A percentile compares a stretch with the other conserved stretches of the same genome.
Evolutionary conservation across 2,113 vertebrate genomes (phyloP).

Genomic region (Brevimyrus niger): DNA sequence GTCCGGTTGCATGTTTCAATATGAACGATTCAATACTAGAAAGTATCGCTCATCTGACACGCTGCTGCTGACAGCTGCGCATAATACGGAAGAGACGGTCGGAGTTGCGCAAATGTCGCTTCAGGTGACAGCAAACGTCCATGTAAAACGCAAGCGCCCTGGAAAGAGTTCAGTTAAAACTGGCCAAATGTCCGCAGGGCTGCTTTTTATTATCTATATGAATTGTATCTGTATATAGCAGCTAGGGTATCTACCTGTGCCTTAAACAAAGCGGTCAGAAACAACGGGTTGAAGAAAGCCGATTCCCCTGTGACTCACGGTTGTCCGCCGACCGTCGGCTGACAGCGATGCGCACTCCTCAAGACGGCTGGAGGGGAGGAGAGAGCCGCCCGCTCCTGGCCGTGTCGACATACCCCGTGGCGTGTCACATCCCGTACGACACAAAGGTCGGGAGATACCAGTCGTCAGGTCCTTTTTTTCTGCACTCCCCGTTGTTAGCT

Average conservation of each 20-base stretch:
- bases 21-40: background rate
- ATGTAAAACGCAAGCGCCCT: background rate
- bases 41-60: background rate
- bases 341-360: background rate
- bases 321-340: background rate
- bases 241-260: background rate
- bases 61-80: background rate
- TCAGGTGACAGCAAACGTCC: background rate
- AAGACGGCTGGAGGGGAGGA: background rate
- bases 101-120: background rate
- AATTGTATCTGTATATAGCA: background rate
- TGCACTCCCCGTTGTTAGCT: background rate
- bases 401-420: background rate
- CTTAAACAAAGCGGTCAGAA: background rate
- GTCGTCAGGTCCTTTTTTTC: background rate
- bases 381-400: background rate
- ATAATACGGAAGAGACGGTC: background rate
- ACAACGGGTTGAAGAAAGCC: background rate
- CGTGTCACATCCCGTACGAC: background rate
- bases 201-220: background rate
- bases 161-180: background rate
- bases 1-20: background rate
- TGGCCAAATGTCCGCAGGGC: background rate
- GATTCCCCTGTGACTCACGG: background rate
- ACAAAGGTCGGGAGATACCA: constrained; percentile 8